A percentile compares a stretch with the other conserved stretches of the same genome.
phyloP scores from a whole-genome alignment of 2,113 vertebrate genomes.

The Sphyrna mokarran region DNA sequence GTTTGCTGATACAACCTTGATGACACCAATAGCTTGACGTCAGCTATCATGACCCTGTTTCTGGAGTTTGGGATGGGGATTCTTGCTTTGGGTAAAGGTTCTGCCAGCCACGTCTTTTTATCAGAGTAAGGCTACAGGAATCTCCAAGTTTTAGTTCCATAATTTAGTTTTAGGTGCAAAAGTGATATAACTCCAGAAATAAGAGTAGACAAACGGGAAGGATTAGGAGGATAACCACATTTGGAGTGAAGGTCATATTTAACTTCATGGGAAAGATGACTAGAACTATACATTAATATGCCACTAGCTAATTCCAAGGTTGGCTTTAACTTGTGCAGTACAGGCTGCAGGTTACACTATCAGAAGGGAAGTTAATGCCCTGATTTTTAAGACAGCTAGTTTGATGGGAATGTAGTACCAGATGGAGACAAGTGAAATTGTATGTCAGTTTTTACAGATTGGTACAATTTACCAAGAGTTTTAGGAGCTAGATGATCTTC shows the following conservation, averaged over 20 bases:
- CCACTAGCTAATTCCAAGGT: background rate
- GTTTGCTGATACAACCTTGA: background rate
- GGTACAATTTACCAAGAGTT: background rate
- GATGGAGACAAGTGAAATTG: background rate
- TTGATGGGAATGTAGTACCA: background rate
- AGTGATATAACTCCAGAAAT: background rate
- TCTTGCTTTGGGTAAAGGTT: background rate
- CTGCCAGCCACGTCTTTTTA: background rate
- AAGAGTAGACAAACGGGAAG: background rate
- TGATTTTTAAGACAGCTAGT: background rate
- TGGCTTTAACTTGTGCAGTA: background rate
- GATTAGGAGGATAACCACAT: background rate
- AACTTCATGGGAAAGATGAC: background rate
- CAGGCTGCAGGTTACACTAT: background rate
- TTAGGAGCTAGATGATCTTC: background rate
- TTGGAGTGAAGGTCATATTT: background rate
- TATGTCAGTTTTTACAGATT: background rate
- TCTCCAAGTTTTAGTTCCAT: background rate
- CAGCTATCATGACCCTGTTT: background rate
- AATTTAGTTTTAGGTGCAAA: background rate
- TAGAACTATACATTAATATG: background rate
- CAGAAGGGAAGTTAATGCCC: background rate
- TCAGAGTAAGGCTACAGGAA: background rate
- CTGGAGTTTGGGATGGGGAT: background rate
- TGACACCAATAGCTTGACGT: background rate